Conservation (phyloP, 2,113 vertebrate species). For the Edolisoma coerulescens region DNA sequence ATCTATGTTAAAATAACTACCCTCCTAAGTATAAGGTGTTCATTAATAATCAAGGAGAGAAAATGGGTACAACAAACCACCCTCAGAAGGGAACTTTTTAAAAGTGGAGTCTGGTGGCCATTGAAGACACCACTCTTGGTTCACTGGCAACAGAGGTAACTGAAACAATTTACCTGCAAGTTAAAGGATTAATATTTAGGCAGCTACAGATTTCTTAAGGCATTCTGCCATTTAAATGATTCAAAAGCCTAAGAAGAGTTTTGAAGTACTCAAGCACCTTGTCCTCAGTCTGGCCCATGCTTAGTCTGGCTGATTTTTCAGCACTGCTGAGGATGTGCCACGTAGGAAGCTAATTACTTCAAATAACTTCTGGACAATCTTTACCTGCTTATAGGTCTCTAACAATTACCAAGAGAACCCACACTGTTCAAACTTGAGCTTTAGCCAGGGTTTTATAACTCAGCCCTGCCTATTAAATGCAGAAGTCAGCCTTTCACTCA, state of each 20-base stretch:
- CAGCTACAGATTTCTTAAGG: neutral
- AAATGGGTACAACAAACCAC: neutral
- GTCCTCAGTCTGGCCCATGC: neutral
- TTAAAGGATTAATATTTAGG: neutral
- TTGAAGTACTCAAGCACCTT: neutral
- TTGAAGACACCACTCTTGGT: neutral
- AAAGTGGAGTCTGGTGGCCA: neutral
- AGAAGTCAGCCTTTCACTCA: neutral
- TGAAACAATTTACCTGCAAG: neutral
- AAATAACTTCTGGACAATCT: neutral
- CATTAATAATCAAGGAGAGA: neutral
- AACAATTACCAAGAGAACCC: neutral
- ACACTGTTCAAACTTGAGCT: neutral
- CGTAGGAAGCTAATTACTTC: neutral
- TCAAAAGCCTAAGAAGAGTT: neutral
- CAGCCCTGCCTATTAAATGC: neutral
- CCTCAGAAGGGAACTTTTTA: neutral
- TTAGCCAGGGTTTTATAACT: neutral
- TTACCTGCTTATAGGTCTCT: neutral
- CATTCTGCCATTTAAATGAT: neutral
- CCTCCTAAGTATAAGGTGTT: neutral
- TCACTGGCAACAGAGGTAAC: neutral
- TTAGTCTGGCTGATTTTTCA: neutral
- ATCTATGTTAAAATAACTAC: neutral
- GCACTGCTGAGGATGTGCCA: neutral